Base-by-base conservation (phyloP, 2,113 vertebrate genomes). In the Lampris megalopsis region DNA sequence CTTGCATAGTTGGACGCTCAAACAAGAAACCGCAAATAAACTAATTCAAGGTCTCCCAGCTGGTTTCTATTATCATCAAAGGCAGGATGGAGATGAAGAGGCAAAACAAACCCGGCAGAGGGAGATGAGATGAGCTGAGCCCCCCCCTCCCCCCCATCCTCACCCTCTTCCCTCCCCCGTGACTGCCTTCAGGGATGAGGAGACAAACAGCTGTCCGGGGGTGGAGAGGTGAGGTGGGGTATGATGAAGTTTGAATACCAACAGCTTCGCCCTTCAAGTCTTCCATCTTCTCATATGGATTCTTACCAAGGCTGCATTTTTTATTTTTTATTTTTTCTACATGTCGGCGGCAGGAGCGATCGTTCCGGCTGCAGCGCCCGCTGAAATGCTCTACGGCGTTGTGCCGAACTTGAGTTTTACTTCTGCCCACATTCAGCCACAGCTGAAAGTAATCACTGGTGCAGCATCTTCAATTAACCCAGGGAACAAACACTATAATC, bases 391-490 rank as follows among this genome's bases (percentile, higher is more conserved):
- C 42, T 43, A 57, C 67, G 59, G 59, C 77, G 67, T 67, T 10
- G 36, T 63, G 68, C 54, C 24, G 56, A 71, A 7, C 52, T 37
- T 24, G 47, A 42, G 41, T 35, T 43, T 24, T 10, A 4, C 47
- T 9, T 49, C 57, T 66, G 69, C n/a, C 42, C 64, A 40, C 68
- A 66, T 84, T 3, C 41, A 61, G 48, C 53, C 69, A 78, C 93
- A 93, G 86, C 90, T 93, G 91, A 77, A 87, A 85, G 73, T 68
- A 87, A 93, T 93, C 86, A 87, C 75, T 48, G 24, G 61, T 73
- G 78, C 77, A 73, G 80, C 88, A 90, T 92, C 91, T 91, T 91
- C 77, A 90, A 87, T 88, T 87, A 89, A 65, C 67, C 63, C 61
- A 65, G 64, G 68, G 70, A 84, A 61, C 83, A 89, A 92, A 89